A percentile compares a stretch with the other conserved stretches of the same genome.
Evolutionary conservation across 2,888 invertebrate genomes (phyloP).

Genomic region (Chloroclysta siterata): DNA sequence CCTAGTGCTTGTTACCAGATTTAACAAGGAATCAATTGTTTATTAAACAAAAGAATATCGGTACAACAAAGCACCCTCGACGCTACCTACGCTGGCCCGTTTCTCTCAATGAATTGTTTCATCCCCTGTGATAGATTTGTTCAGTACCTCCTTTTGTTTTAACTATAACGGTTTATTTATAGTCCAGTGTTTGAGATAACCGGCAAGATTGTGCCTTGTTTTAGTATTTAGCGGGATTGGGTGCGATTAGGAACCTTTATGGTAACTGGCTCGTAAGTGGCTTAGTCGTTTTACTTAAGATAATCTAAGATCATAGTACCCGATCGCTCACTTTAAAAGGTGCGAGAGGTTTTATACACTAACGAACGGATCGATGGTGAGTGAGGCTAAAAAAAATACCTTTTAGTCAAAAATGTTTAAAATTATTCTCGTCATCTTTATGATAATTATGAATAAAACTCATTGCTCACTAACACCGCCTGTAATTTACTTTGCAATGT

Average conservation of each 20-base stretch:
- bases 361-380: too few species aligned
- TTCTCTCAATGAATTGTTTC: conserved; percentile 20
- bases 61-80: conserved; percentile 22
- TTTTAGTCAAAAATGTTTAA: neutral
- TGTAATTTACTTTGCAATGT: conserved; percentile 35
- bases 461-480: conserved; percentile 4
- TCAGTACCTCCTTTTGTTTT: conserved; percentile 10
- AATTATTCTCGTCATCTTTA: neutral
- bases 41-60: conserved; percentile 30
- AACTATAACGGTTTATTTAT: conserved; percentile 18
- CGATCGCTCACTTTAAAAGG: neutral
- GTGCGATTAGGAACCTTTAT: conserved; percentile 4
- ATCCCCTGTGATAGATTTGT: conserved; percentile 18
- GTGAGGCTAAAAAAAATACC: too few species aligned
- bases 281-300: neutral
- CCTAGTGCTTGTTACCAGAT: conserved; percentile 15
- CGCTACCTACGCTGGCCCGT: conserved; percentile 21
- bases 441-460: conserved; percentile 20
- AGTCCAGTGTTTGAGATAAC: conserved; percentile 17
- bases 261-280: neutral
- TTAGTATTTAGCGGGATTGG: conserved; percentile 9
- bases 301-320: neutral
- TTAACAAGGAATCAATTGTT: conserved; percentile 17
- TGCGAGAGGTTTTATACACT: too few species aligned
- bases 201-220: conserved; percentile 7